Evolutionary conservation across 2,113 vertebrate species (phyloP), one percentile per base, ranked within the genome.

Genomic region (Malaclemys terrapin): DNA sequence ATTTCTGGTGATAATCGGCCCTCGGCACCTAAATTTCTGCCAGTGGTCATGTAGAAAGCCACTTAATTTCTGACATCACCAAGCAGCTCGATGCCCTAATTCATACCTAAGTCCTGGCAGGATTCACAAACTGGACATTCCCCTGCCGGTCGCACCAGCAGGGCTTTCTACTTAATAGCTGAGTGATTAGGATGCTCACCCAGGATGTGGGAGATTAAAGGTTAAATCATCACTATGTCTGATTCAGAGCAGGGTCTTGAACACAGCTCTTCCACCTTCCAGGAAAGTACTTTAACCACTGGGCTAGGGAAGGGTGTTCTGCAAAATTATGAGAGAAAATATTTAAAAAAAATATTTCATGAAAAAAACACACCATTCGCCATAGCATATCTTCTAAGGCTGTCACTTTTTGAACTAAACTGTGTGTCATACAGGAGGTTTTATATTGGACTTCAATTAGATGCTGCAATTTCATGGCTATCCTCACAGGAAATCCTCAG

Each of bases 381-480:
- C 87, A 22, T 4, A 93, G 10, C 10, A 65, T 1, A 25, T 89
- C 1, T 2, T n/a, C 31, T 81, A 52, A 91, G 27, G 2, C 3
- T 53, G 16, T 3, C 50, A 1, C 16, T 92, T 82, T 2, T 80
- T 95, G 86, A 54, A 87, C 75, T 69, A 90, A 88, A 95, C 65
- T 56, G 1, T 19, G 3, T 87, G 31, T 75, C 38, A 22, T 42
- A 65, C 90, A 84, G 10, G 75, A 80, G 17, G 20, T 2, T 53
- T 91, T 93, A 85, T 81, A 69, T 79, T 92, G 57, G 42, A 59
- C 31, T 90, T 87, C 54, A 42, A 2, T 87, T 88, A 79, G 24
- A 89, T 89, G 24, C 29, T 49, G 27, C 31, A 83, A 85, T 91
- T 95, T 79, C 35, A 83, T 82, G 65, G 25, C 42, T 96, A 91